These are phyloP conservation scores for Zenarchopterus dispar DNA, from an alignment of 2,797 vertebrate species.

Conservation along the genomic window DNA sequence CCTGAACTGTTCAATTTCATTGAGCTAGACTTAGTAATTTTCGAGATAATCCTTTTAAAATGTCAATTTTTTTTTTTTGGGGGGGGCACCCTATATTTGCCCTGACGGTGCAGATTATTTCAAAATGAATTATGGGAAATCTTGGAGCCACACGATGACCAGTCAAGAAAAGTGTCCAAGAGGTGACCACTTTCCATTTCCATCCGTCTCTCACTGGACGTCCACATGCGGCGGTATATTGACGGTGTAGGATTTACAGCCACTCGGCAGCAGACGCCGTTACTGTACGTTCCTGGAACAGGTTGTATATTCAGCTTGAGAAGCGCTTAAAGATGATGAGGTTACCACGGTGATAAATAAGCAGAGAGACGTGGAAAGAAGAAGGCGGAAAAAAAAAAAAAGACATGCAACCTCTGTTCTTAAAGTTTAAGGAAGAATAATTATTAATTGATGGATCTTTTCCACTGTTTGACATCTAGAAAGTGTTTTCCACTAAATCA, in stretches of 20 bases:
- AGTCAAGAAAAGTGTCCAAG: background rate
- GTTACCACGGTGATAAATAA: conserved; percentile 49
- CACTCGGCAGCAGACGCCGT: conserved; percentile 28
- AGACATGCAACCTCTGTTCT: conserved; percentile 13
- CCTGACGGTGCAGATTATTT: conserved; percentile 7
- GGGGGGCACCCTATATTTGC: too few species aligned
- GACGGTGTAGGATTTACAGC: conserved; percentile 37
- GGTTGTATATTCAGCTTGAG: conserved; percentile 31
- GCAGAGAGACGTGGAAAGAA: background rate
- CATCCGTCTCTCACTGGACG: conserved; percentile 20
- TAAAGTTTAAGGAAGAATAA: conserved; percentile 30
- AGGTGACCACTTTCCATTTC: conserved; percentile 20
- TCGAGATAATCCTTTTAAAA: too few species aligned
- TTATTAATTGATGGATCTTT: background rate
- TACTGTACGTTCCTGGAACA: conserved; percentile 41
- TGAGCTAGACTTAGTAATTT: too few species aligned
- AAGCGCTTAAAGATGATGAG: conserved; percentile 45
- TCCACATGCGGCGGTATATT: conserved; percentile 32
- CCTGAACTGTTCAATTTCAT: too few species aligned
- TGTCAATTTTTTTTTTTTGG: too few species aligned
- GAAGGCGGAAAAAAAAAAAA: background rate
- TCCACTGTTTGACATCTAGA: background rate
- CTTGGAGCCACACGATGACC: background rate
- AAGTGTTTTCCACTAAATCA: conserved; percentile 37
- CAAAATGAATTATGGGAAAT: conserved; percentile 37